Evolutionary conservation across 2,888 invertebrate species (phyloP), one percentile per base, ranked within the genome.

Genomic region (Balanococcus diminutus): DNA sequence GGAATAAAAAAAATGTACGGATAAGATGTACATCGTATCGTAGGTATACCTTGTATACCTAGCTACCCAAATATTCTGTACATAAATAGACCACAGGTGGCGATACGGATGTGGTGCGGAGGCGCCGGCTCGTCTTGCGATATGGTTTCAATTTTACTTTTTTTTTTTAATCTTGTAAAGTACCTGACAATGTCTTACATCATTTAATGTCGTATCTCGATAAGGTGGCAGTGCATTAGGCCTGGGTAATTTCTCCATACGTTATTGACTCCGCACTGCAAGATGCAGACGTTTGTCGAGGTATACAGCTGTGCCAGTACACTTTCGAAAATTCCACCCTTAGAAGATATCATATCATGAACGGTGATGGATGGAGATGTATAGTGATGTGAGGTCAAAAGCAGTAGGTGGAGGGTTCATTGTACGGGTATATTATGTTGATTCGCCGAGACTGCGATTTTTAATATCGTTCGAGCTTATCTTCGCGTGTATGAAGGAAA

Each of bases 41-140:
- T 1, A 14, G 16, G n/a, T n/a, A n/a, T n/a, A n/a, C n/a, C n/a
- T n/a, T n/a, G n/a, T n/a, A n/a, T n/a, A n/a, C n/a, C n/a, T n/a
- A n/a, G n/a, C n/a, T n/a, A 42, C 11, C 16, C 42, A 3, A 22
- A 6, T 56, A 56, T 22, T 1, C 56, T n/a, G n/a, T n/a, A n/a
- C n/a, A n/a, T n/a, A n/a, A n/a, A 56, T 56, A 22, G 56, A 56
- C 56, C 56, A 56, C 56, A 56, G 56, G 56, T 56, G 56, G 56
- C 56, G 42, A 42, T 42, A 42, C 42, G 42, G 56, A 56, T 22
- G 56, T 22, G 4, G 56, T n/a, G n/a, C n/a, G n/a, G n/a, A n/a
- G n/a, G n/a, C n/a, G n/a, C n/a, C n/a, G n/a, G n/a, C n/a, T 56
- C 22, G 19, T 56, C 5, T 19, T 56, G 22, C 22, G 56, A 42